Evolutionary conservation across 2,113 vertebrate genomes (phyloP).

Genomic region (Nibea coibor): DNA sequence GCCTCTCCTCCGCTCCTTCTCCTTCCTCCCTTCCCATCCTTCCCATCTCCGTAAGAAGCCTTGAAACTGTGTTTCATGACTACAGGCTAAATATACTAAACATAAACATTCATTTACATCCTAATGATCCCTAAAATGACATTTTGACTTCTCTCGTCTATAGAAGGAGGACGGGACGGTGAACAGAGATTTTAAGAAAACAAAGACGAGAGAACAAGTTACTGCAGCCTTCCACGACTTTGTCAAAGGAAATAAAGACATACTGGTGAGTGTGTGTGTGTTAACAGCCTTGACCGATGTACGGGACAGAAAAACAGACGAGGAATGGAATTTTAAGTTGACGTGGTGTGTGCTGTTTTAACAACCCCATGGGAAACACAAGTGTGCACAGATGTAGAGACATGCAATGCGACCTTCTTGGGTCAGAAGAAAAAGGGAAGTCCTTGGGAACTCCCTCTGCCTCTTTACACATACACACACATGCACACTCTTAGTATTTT

Average conservation of each 20-base stretch:
- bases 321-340: constrained; percentile 31
- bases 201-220: constrained; percentile 93
- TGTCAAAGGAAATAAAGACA: constrained; percentile 90
- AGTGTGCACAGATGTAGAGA: neutral
- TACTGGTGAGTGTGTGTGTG: constrained; percentile 88
- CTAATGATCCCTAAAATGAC: neutral
- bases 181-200: constrained; percentile 98
- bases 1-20: constrained; percentile 28
- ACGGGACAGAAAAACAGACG: neutral
- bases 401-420: constrained; percentile 12
- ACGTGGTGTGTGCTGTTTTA: neutral
- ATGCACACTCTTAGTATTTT: neutral
- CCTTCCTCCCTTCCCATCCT: constrained; percentile 11
- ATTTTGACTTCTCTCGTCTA: constrained; percentile 9
- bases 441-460: constrained; percentile 49
- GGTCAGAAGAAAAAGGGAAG: constrained; percentile 47
- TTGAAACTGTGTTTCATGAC: neutral
- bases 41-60: neutral
- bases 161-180: constrained; percentile 97
- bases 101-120: neutral
- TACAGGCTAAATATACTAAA: neutral
- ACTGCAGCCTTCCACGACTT: constrained; percentile 92
- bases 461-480: neutral
- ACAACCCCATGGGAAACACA: constrained; percentile 20
- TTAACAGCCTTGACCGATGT: neutral